Evolutionary conservation across 2,888 invertebrate genomes (phyloP).

Genomic region (Netelia virgata): DNA sequence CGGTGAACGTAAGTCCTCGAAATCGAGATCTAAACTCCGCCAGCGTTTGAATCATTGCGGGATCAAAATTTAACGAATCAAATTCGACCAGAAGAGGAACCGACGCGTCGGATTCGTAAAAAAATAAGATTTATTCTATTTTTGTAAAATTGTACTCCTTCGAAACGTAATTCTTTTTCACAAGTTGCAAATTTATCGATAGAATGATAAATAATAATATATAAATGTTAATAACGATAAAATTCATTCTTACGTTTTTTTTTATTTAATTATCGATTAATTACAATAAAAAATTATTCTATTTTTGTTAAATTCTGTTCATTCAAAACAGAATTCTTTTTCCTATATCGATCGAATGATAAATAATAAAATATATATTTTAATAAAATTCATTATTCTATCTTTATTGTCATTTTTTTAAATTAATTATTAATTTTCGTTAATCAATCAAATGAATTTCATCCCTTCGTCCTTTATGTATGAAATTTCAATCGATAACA

Average conservation of each 20-base stretch:
- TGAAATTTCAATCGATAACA: neutral
- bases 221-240: no score
- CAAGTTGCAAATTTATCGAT: no score
- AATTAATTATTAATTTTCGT: neutral
- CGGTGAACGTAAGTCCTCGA: slow-evolving; percentile 16
- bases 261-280: no score
- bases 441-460: no score
- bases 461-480: neutral
- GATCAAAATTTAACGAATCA: slow-evolving; percentile 15
- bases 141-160: neutral
- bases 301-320: neutral
- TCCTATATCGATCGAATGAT: neutral
- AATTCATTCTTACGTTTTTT: no score
- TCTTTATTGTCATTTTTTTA: neutral
- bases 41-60: slow-evolving; percentile 19
- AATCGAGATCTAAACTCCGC: slow-evolving; percentile 46
- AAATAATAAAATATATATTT: neutral
- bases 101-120: neutral
- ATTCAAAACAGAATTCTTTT: no score
- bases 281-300: neutral
- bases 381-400: no score
- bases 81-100: neutral
- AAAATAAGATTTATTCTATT: neutral
- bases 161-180: no score
- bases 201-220: no score